Conservation (phyloP, 2,113 vertebrate species). For the Cyanistes caeruleus region DNA sequence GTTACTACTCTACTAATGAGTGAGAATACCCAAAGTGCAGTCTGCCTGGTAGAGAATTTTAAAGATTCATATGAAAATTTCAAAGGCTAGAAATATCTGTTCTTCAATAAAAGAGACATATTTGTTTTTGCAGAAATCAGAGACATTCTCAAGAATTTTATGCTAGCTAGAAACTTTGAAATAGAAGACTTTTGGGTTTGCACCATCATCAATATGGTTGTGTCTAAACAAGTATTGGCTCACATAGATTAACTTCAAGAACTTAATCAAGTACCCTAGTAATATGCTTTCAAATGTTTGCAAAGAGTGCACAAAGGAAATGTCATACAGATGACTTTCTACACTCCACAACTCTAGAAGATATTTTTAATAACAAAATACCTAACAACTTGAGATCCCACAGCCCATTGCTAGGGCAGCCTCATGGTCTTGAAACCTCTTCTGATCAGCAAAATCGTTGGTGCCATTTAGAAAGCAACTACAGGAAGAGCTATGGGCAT, state of each 20-base stretch:
- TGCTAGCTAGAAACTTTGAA: not conserved
- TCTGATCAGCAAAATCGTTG: not conserved
- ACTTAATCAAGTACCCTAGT: not conserved
- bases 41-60: not conserved
- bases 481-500: not conserved
- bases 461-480: not conserved
- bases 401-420: not conserved
- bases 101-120: not conserved
- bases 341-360: not conserved
- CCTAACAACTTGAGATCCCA: not conserved
- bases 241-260: not conserved
- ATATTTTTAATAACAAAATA: not conserved
- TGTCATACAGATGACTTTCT: not conserved
- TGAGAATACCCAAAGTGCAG: not conserved
- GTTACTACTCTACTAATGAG: not conserved
- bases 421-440: not conserved
- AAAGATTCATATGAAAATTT: not conserved
- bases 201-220: not conserved
- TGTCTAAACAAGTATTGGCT: not conserved
- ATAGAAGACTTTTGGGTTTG: not conserved
- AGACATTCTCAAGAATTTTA: not conserved
- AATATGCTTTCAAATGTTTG: not conserved
- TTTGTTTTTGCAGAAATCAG: not conserved
- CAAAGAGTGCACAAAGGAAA: not conserved
- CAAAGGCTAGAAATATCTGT: not conserved